These are phyloP conservation scores for Sinocyclocheilus maitianheensis DNA, from an alignment of 2,113 vertebrate species.

Conservation along the genomic window DNA sequence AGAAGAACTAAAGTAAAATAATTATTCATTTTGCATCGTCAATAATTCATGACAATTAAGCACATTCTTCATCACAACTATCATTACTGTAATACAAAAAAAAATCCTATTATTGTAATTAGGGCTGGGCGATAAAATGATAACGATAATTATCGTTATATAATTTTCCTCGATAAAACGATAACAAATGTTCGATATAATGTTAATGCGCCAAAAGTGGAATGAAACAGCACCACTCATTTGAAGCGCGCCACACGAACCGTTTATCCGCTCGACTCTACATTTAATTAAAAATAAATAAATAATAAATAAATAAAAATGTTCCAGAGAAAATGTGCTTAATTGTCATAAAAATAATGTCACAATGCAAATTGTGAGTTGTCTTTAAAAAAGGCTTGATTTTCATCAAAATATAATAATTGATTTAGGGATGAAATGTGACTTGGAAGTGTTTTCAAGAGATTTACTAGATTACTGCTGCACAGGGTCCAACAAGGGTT, in stretches of 20 bases:
- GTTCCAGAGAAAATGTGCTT: background rate
- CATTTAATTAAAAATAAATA: background rate
- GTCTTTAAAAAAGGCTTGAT: background rate
- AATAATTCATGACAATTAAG: background rate
- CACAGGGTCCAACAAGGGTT: constrained; percentile 55
- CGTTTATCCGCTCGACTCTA: too few relatives aligned
- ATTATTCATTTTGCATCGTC: background rate
- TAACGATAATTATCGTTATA: too few relatives aligned
- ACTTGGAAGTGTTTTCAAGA: background rate
- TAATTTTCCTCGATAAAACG: too few relatives aligned
- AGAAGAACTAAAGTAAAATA: background rate
- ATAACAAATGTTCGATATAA: too few relatives aligned
- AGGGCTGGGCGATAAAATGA: too few relatives aligned
- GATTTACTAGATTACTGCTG: constrained; percentile 56
- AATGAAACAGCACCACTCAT: too few relatives aligned
- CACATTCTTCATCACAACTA: background rate
- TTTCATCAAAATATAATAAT: background rate
- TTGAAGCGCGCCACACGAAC: too few relatives aligned
- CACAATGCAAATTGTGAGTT: background rate
- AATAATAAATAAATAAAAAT: too few relatives aligned
- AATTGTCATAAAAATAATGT: background rate
- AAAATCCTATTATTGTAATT: too few relatives aligned
- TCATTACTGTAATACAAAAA: background rate
- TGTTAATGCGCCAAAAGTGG: too few relatives aligned
- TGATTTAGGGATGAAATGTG: background rate